A percentile compares a stretch with the other conserved stretches of the same genome.
These are phyloP conservation scores for Ctenicera cuprea DNA, from an alignment of 2,888 invertebrate genomes.

Conservation along the genomic window DNA sequence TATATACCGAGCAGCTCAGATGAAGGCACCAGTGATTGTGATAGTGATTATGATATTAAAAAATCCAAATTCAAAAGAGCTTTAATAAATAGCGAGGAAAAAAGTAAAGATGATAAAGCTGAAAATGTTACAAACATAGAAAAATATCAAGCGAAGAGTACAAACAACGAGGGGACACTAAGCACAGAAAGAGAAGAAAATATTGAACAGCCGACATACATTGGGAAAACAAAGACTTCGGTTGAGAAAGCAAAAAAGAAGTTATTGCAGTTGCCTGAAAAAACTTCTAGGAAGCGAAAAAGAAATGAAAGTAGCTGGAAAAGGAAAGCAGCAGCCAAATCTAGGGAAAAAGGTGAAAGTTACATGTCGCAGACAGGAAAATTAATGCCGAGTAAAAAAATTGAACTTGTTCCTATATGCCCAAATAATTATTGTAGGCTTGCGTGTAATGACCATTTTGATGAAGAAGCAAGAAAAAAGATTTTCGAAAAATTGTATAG, in stretches of 20 bases:
- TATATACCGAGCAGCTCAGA: too few species aligned
- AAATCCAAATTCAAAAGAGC: neutral
- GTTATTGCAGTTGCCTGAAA: too few species aligned
- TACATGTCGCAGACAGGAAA: too few species aligned
- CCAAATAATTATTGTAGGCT: constrained; percentile 12
- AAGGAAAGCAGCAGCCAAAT: constrained; percentile 23
- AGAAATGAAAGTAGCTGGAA: too few species aligned
- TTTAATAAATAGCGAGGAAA: too few species aligned
- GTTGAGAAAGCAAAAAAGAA: constrained; percentile 12
- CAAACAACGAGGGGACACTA: constrained; percentile 4
- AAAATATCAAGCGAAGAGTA: too few species aligned
- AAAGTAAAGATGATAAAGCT: too few species aligned
- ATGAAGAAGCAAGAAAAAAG: constrained; percentile 6
- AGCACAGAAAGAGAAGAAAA: neutral
- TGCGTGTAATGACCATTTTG: constrained; percentile 15
- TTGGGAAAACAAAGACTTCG: too few species aligned
- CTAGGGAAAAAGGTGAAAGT: constrained; percentile 13
- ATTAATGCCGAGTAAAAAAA: constrained; percentile 10
- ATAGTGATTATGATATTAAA: neutral
- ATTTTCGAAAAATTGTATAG: constrained; percentile 20
- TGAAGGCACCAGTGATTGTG: too few species aligned
- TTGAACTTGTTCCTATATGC: neutral
- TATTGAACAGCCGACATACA: too few species aligned
- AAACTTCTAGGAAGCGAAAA: constrained; percentile 16
- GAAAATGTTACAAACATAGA: too few species aligned